Evolutionary conservation across 2,797 vertebrate species (phyloP).

Genomic region (Yasuhikotakia modesta): DNA sequence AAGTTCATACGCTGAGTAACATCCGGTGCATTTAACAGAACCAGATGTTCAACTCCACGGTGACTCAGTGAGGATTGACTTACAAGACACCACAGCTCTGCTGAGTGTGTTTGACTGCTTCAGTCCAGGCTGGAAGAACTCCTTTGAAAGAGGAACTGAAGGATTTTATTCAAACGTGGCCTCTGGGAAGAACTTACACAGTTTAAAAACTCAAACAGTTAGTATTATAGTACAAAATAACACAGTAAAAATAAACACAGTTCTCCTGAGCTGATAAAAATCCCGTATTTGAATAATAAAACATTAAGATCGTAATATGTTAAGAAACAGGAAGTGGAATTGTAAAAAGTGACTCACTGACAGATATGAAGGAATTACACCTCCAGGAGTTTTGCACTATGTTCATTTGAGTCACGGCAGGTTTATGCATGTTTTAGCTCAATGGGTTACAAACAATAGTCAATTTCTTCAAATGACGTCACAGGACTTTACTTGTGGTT

Average conservation of each 20-base stretch:
- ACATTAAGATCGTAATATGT: background rate
- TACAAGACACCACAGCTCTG: slow-evolving; percentile 28
- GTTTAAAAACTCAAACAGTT: background rate
- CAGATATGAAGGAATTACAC: slow-evolving; percentile 11
- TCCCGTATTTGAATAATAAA: background rate
- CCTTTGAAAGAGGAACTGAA: slow-evolving; percentile 7
- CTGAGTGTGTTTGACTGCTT: background rate
- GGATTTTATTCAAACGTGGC: background rate
- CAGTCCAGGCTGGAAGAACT: slow-evolving; percentile 26
- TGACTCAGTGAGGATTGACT: slow-evolving; percentile 48
- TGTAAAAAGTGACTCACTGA: slow-evolving; percentile 18
- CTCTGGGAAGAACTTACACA: background rate
- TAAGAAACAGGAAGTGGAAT: background rate
- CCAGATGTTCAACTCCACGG: slow-evolving; percentile 50
- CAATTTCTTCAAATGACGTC: background rate
- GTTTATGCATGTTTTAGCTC: slow-evolving; percentile 40
- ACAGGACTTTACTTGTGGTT: background rate
- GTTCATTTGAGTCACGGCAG: slow-evolving; percentile 25
- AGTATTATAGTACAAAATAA: background rate
- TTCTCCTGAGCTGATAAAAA: background rate
- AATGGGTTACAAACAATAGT: slow-evolving; percentile 29
- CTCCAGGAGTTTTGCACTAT: background rate
- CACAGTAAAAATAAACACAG: too few relatives aligned
- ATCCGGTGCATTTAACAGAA: slow-evolving; percentile 42
- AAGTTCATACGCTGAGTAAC: slow-evolving; percentile 25